A percentile compares a stretch with the other conserved stretches of the same genome.
These are phyloP conservation scores for Alosa sapidissima DNA, from an alignment of 2,797 vertebrate species.

Conservation along the genomic window DNA sequence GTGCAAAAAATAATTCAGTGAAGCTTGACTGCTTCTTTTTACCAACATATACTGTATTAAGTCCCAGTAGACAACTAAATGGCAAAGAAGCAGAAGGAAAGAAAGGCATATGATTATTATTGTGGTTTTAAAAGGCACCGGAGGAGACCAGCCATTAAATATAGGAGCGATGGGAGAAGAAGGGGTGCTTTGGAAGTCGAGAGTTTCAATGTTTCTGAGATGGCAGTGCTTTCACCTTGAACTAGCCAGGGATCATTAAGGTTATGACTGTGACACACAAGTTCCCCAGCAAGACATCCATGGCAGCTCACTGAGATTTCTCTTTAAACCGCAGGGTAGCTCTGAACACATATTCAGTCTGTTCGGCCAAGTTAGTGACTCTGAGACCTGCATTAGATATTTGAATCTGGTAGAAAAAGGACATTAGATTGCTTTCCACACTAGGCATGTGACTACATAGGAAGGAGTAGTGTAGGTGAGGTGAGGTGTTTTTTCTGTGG, in stretches of 20 bases:
- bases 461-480: not conserved
- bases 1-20: not conserved
- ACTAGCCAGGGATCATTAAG: constrained; percentile 37
- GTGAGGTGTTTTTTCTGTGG: not conserved
- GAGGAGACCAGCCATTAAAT: not conserved
- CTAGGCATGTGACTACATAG: not conserved
- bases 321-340: not conserved
- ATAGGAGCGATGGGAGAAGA: not conserved
- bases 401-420: not conserved
- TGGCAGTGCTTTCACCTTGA: constrained; percentile 26
- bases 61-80: not conserved
- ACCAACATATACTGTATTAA: not conserved
- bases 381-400: not conserved
- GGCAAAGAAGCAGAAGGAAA: not conserved
- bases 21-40: not conserved
- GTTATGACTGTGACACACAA: constrained; percentile 33
- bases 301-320: constrained; percentile 18
- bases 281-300: constrained; percentile 22
- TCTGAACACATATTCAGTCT: not conserved
- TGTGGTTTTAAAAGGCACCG: not conserved
- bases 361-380: not conserved
- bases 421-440: not conserved
- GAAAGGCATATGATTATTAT: too few species aligned
- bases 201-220: constrained; percentile 28
- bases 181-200: constrained; percentile 8